Percentiles rank a stretch among this genome's conserved stretches.
These are phyloP conservation scores for Fulica atra DNA, from an alignment of 2,113 vertebrate genomes.

Conservation along the genomic window DNA sequence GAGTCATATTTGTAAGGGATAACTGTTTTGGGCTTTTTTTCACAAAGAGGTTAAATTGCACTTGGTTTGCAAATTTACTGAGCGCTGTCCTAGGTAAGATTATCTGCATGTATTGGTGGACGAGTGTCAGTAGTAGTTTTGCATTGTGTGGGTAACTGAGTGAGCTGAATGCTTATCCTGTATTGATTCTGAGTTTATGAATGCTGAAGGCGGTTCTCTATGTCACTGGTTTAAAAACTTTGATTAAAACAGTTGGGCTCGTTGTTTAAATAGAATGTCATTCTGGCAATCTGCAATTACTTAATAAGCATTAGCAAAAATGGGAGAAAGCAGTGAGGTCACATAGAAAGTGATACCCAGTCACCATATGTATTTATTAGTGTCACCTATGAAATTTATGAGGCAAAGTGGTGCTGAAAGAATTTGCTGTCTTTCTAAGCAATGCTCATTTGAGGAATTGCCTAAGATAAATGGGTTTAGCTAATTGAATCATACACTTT, in stretches of 20 bases:
- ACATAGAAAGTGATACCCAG: slow-evolving; percentile 9
- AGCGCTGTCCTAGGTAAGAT: background rate
- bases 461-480: slow-evolving; percentile 76
- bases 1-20: slow-evolving; percentile 18
- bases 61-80: slow-evolving; percentile 4
- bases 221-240: slow-evolving; percentile 21
- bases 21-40: slow-evolving; percentile 28
- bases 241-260: background rate
- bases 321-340: slow-evolving; percentile 20
- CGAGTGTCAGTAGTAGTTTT: background rate
- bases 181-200: background rate
- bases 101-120: background rate
- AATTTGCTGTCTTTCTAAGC: slow-evolving; percentile 67
- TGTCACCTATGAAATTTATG: slow-evolving; percentile 62
- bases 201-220: background rate
- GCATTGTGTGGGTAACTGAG: background rate
- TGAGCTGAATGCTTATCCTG: background rate
- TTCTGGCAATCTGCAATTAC: slow-evolving; percentile 38
- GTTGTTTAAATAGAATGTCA: background rate
- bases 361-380: slow-evolving; percentile 47
- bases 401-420: slow-evolving; percentile 49
- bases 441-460: slow-evolving; percentile 73
- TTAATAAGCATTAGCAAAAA: slow-evolving; percentile 16
- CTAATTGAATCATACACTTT: slow-evolving; percentile 82
- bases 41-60: background rate